Conservation (phyloP, 2,888 invertebrate species). For the Drosophila rellima region DNA sequence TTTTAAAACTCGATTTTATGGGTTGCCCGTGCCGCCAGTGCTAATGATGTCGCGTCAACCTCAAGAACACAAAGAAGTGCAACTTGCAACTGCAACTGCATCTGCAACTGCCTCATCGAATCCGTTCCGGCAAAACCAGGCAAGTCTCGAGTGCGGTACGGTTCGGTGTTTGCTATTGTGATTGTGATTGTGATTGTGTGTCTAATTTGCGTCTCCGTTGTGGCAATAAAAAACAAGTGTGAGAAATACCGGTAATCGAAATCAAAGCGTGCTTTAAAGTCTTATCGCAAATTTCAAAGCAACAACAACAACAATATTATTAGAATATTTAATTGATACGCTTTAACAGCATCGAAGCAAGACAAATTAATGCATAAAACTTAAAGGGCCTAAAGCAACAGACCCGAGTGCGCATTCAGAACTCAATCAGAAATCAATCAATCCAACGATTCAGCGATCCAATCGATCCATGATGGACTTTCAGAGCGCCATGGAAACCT, state of each 20-base stretch:
- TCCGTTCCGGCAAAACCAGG: constrained; percentile 61
- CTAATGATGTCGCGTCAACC: constrained; percentile 78
- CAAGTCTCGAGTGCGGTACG: constrained; percentile 33
- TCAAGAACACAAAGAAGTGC: constrained; percentile 38
- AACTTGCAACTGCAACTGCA: constrained; percentile 37
- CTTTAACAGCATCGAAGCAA: constrained; percentile 40
- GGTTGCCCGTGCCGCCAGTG: constrained; percentile 62
- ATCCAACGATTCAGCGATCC: not conserved
- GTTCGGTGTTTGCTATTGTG: constrained; percentile 19
- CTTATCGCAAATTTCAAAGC: constrained; percentile 52
- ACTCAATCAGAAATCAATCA: constrained; percentile 14
- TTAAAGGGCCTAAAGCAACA: constrained; percentile 11
- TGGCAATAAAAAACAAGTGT: constrained; percentile 29
- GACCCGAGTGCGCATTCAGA: constrained; percentile 17
- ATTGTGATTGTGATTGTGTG: constrained; percentile 56
- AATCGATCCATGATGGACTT: constrained; percentile 91
- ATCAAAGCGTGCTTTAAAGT: constrained; percentile 65
- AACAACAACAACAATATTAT: constrained; percentile 9
- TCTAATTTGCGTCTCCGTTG: constrained; percentile 64
- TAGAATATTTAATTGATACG: constrained; percentile 30
- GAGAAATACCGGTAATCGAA: constrained; percentile 41
- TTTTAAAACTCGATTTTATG: constrained; percentile 35
- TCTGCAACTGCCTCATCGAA: constrained; percentile 53
- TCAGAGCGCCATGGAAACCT: constrained; percentile 99
- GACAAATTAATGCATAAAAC: constrained; percentile 66